phyloP scores from a whole-genome alignment of 53 echinoderm and acorn worm species.

The Glandiceps talaboti region DNA sequence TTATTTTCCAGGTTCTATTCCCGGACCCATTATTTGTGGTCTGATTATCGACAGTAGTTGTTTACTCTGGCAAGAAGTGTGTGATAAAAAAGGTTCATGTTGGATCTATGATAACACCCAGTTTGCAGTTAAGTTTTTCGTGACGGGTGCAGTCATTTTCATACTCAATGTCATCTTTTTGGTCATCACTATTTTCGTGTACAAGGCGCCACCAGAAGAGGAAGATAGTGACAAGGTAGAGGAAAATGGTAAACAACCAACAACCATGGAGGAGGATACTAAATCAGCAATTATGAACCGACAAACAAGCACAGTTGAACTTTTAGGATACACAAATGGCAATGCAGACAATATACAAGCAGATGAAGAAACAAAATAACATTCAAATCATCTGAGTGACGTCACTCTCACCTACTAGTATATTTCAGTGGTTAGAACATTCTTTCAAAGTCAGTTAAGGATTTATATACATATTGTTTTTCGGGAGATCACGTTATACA shows the following conservation, averaged over 20 bases:
- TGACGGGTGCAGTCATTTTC: background rate
- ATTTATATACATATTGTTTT: too few relatives aligned
- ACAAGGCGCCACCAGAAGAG: background rate
- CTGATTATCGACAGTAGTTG: conserved; percentile 23
- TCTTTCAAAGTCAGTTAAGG: too few relatives aligned
- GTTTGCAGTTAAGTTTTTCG: background rate
- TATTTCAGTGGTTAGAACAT: too few relatives aligned
- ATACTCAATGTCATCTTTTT: background rate
- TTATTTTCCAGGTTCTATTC: conserved; percentile 18
- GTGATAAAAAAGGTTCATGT: conserved; percentile 9
- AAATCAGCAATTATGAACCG: background rate
- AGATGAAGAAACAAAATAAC: too few relatives aligned
- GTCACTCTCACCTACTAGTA: too few relatives aligned
- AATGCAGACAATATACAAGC: too few relatives aligned
- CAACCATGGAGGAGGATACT: background rate
- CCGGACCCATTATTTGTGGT: conserved; percentile 27
- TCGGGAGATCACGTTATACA: too few relatives aligned
- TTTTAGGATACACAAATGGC: too few relatives aligned
- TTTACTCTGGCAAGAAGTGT: conserved; percentile 22
- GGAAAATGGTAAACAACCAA: too few relatives aligned
- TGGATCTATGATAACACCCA: background rate
- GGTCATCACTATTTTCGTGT: background rate
- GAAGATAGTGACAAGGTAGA: background rate
- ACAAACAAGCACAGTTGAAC: background rate
- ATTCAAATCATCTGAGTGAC: too few relatives aligned